These are phyloP conservation scores for Neodiprion lecontei DNA, from an alignment of 1,140 invertebrate species.

Conservation along the genomic window DNA sequence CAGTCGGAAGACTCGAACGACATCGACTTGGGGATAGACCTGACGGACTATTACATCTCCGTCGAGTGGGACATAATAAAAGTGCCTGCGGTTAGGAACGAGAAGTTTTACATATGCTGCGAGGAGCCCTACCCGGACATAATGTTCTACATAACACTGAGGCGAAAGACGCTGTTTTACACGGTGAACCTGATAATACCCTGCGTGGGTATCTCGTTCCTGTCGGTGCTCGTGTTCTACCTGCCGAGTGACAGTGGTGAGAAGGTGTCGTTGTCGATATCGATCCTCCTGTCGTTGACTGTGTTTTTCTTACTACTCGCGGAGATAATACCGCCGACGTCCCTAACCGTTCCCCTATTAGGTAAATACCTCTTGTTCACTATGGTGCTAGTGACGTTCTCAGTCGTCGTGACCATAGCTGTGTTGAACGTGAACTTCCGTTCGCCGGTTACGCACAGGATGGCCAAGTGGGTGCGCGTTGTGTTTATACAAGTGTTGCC, in stretches of 20 bases:
- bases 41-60: constrained; percentile 94
- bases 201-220: constrained; percentile 95
- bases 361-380: constrained; percentile 99
- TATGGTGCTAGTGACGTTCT: constrained; percentile 98
- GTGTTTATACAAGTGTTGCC: constrained; percentile 91
- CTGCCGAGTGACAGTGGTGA: constrained; percentile 97
- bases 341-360: constrained; percentile 94
- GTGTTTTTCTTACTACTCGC: constrained; percentile 98
- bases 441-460: constrained; percentile 94
- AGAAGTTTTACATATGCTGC: constrained; percentile 90
- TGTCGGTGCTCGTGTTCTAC: constrained; percentile 98
- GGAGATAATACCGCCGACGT: constrained; percentile 99
- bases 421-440: constrained; percentile 99
- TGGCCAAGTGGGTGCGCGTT: constrained; percentile 88
- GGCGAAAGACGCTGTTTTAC: constrained; percentile 97
- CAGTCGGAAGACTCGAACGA: constrained; percentile 82
- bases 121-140: constrained; percentile 95
- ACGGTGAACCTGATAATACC: constrained; percentile 97
- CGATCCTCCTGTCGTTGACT: constrained; percentile 96
- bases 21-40: constrained; percentile 88
- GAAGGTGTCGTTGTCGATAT: constrained; percentile 97
- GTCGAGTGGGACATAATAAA: constrained; percentile 97
- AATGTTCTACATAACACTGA: constrained; percentile 96
- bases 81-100: constrained; percentile 85
- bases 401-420: constrained; percentile 97